Conservation (phyloP, 2,113 vertebrate species). For the Conger conger region DNA sequence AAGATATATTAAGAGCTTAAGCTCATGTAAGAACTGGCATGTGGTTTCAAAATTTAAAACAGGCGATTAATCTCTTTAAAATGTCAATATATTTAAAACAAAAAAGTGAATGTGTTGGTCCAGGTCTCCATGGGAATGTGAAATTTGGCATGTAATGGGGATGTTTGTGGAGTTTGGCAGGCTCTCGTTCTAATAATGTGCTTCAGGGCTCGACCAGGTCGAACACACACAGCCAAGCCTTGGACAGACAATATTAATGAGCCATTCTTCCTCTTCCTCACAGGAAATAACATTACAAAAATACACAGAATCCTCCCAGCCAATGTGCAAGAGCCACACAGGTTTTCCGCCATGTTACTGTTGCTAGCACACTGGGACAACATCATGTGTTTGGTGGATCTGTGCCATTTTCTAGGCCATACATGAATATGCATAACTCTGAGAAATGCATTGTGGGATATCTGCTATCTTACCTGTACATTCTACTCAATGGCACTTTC, state of each 20-base stretch:
- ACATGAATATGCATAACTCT: neutral
- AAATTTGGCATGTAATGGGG: neutral
- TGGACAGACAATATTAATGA: conserved; percentile 1
- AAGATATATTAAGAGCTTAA: too few relatives aligned
- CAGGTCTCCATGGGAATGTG: neutral
- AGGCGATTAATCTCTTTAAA: neutral
- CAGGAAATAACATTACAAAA: neutral
- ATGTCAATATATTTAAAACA: too few relatives aligned
- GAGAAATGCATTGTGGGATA: neutral
- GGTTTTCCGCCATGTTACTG: neutral
- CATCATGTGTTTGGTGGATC: neutral
- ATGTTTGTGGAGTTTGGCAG: neutral
- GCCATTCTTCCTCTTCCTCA: neutral
- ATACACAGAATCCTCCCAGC: neutral
- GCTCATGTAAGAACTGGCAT: neutral
- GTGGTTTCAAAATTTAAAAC: neutral
- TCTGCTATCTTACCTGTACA: conserved; percentile 82
- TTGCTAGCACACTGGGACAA: neutral
- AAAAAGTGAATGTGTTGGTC: neutral
- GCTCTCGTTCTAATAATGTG: neutral
- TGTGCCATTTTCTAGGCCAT: neutral
- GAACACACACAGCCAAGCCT: conserved; percentile 1
- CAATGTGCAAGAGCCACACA: neutral
- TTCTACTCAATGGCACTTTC: conserved; percentile 83
- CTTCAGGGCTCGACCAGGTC: neutral